Conservation (phyloP, 2,888 invertebrate species). For the Tetropium fuscum region DNA sequence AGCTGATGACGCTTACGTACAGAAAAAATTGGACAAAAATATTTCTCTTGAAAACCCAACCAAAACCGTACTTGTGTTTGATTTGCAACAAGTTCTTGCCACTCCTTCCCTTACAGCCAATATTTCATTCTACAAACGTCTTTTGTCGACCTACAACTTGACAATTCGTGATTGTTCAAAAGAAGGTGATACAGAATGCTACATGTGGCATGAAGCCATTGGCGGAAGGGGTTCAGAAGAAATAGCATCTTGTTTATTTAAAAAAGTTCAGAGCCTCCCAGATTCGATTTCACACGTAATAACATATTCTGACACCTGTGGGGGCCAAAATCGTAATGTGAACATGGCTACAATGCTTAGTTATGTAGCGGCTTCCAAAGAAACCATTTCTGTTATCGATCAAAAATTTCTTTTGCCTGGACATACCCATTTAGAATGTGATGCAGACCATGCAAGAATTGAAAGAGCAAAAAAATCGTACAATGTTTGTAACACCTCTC, state of each 20-base stretch:
- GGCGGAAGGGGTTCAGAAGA: slow-evolving; percentile 23
- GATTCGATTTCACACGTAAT: slow-evolving; percentile 23
- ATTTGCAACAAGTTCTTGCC: slow-evolving; percentile 34
- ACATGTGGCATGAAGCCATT: slow-evolving; percentile 36
- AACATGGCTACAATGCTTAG: slow-evolving; percentile 41
- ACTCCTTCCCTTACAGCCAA: slow-evolving; percentile 20
- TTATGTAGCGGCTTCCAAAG: not conserved
- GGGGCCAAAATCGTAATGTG: slow-evolving; percentile 43
- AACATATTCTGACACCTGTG: slow-evolving; percentile 43
- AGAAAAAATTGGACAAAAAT: not conserved
- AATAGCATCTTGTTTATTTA: slow-evolving; percentile 14
- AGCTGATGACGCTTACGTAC: not conserved
- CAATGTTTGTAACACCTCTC: too few relatives aligned
- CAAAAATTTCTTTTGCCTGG: slow-evolving; percentile 40
- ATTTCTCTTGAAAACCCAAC: not conserved
- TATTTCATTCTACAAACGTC: slow-evolving; percentile 31
- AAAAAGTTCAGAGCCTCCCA: slow-evolving; percentile 24
- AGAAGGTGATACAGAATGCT: slow-evolving; percentile 25
- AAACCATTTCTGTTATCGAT: slow-evolving; percentile 25
- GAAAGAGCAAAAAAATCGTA: slow-evolving; percentile 36
- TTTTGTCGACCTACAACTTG: slow-evolving; percentile 30
- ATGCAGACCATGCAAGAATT: slow-evolving; percentile 38
- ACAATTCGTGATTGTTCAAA: slow-evolving; percentile 30
- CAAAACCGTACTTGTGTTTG: slow-evolving; percentile 4
- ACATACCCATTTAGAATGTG: slow-evolving; percentile 43